Evolutionary conservation across 2,797 vertebrate genomes (phyloP).

Genomic region (Gambelia wislizenii): DNA sequence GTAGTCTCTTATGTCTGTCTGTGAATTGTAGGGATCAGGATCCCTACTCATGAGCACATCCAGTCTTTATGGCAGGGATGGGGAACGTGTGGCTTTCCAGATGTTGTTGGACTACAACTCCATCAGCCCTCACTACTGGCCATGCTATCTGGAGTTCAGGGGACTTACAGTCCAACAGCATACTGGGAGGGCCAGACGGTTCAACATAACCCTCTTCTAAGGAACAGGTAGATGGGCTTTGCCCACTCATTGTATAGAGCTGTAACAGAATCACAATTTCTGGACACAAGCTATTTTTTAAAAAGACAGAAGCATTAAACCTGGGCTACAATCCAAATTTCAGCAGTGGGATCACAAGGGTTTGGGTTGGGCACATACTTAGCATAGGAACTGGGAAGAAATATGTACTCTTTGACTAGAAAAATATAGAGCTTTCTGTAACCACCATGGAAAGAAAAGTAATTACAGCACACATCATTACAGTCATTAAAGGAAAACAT

Average conservation of each 20-base stretch:
- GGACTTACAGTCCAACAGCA: too few relatives aligned
- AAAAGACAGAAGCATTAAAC: not conserved
- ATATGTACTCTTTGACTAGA: constrained; percentile 42
- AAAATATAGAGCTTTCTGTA: constrained; percentile 45
- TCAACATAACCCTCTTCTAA: not conserved
- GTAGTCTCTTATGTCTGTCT: too few relatives aligned
- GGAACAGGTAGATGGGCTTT: not conserved
- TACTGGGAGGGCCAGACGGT: too few relatives aligned
- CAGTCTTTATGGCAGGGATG: too few relatives aligned
- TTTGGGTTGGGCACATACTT: constrained; percentile 4
- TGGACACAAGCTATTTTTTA: constrained; percentile 12
- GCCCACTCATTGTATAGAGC: not conserved
- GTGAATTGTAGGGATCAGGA: not conserved
- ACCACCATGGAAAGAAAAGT: constrained; percentile 51
- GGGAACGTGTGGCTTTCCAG: too few relatives aligned
- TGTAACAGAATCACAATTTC: constrained; percentile 10
- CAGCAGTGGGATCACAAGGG: not conserved
- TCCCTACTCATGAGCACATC: not conserved
- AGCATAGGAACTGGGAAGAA: constrained; percentile 40
- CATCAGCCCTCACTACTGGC: too few relatives aligned
- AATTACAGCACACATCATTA: constrained; percentile 44
- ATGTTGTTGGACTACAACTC: too few relatives aligned
- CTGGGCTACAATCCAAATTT: not conserved
- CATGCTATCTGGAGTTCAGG: too few relatives aligned
- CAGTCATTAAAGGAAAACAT: constrained; percentile 62